Evolutionary conservation across 2,888 invertebrate genomes (phyloP), one percentile per base, ranked within the genome.

Genomic region (Opisthograptis luteolata): DNA sequence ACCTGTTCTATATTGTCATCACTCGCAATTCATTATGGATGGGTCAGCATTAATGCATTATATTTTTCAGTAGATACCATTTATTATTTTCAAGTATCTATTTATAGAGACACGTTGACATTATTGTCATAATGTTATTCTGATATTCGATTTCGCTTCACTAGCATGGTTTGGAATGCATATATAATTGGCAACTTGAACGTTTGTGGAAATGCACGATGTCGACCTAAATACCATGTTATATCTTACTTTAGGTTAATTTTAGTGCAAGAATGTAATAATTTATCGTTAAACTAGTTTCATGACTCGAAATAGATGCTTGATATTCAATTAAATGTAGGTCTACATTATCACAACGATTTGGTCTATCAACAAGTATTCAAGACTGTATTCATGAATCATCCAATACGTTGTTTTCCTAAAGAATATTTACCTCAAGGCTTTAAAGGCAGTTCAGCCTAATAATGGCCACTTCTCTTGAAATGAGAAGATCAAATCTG

Each of bases 211-310:
- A 74, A 75, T 73, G 81, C 82, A 80, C 72, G 79, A 76, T 65
- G 66, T 63, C 66, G 76, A 73, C 79, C 78, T 71, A 73, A 58
- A 70, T 77, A 41, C 56, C 46, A n/a, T n/a, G n/a, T 74, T 76
- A 79, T 81, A 74, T 70, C 55, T 51, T 62, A 60, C 60, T 66
- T 65, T 61, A 39, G 44, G 24, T 30, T 55, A 63, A 64, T 63
- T 62, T 45, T 55, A 70, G 76, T 68, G 69, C 74, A 81, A 80
- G 79, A 76, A 79, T n/a, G 79, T 73, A 77, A n/a, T n/a, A n/a
- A n/a, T n/a, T 63, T 8, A 61, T 68, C 60, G 41, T 52, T 62
- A 64, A 43, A 68, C 58, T 65, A 60, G 58, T 58, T 64, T 54
- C 55, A 36, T 56, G 35, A 32, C 54, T 49, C 36, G 40, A 55